Evolutionary conservation across 2,797 vertebrate genomes (phyloP), one percentile per base, ranked within the genome.

Genomic region (Allobates femoralis): DNA sequence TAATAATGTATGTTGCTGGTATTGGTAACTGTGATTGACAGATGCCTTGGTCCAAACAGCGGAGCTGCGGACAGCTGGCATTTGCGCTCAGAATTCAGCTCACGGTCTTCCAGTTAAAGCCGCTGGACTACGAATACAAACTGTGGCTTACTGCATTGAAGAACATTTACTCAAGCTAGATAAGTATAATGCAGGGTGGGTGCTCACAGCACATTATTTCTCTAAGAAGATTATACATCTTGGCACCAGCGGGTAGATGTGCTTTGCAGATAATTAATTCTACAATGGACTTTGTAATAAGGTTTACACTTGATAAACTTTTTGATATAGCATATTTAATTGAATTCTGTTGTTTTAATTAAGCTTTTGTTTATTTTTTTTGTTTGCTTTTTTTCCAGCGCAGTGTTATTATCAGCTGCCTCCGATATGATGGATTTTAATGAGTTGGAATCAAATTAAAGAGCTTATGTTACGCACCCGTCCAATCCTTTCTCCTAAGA

Each of bases 401-500:
- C 37, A 37, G 55, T 34, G 73, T 75, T 51, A 84, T 84, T 64
- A 84, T 76, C 71, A 77, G 73, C 58, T 71, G 75, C 71, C 53
- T 60, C 30, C 30, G 10, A 58, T 80, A 71, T 60, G 66, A 85
- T 79, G 30, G 58, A 79, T 56, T 85, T 79, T 81, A 73, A 75
- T 86, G 41, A 81, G 67, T 21, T 11, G 56, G 67, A 73, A 73
- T 74, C 67, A 58, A 71, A 55, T 58, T 66, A 79, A 79, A 66
- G 51, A 80, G 56, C 18, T 75, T 74, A 50, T 74, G 19, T 50
- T 67, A 90, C 97, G 91, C 92, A 99, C 98, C 94, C 93, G 94
- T 67, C 97, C 98, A 7, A 99, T 98, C 90, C 95, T 94, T 83
- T 96, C 95, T 6, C 98, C 98, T 80, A 99, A 89, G 85, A 97